Base-by-base conservation (phyloP, 1,140 invertebrate species). In the Solenopsis invicta region DNA sequence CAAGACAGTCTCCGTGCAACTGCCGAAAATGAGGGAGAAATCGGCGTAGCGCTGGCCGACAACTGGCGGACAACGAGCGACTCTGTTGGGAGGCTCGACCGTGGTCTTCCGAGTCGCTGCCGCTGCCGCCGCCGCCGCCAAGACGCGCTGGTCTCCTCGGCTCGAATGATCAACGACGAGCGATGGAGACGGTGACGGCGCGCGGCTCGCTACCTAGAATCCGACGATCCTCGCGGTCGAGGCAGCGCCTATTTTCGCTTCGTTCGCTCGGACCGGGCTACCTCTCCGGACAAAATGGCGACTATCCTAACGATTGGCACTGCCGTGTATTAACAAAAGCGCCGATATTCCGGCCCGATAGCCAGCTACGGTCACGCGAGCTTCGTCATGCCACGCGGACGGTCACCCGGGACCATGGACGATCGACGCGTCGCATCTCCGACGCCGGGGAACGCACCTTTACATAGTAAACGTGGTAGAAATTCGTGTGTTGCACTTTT, bases 251-350 rank as follows among this genome's bases (percentile, higher is more conserved):
- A 92, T 92, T 93, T 94, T 93, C 93, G 89, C 90, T 64, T 87
- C 90, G 91, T 93, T 91, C 90, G 91, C 92, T 90, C 90, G 16
- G 91, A 94, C 94, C 94, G 94, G 95, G 93, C 93, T 92, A 91
- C 93, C 92, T 92, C 92, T 92, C 93, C 93, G 93, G 94, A 95
- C 94, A 95, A 95, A 95, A 95, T 95, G 95, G 95, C 95, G 94
- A 95, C 94, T 92, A 87, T 91, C 91, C 89, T 93, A 94, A 94
- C 92, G 92, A 94, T 94, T 93, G 92, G 92, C 91, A 93, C 93
- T 94, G 88, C 91, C 91, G 91, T 89, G 76, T 85, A 87, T 89
- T 90, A 89, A 89, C 66, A 78, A 88, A 85, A 88, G 86, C 59
- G 56, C 59, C 29, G 56, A 67, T 72, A 90, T 85, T 52, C 29